A percentile compares a stretch with the other conserved stretches of the same genome.
phyloP scores from a whole-genome alignment of 35 echinoderm and acorn worm genomes.

The Eucidaris tribuloides region DNA sequence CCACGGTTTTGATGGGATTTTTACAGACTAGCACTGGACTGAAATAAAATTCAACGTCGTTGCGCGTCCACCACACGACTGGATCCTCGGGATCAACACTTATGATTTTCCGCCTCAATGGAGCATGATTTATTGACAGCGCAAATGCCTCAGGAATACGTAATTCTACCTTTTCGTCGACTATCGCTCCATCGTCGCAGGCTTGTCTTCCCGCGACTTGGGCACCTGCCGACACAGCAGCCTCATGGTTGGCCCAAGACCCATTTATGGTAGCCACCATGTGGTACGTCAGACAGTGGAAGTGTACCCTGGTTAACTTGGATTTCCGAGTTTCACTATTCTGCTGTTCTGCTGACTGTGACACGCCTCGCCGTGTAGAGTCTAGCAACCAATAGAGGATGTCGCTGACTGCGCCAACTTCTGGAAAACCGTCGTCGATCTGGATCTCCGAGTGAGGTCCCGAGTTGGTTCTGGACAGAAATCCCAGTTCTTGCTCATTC shows the following conservation, averaged over 20 bases:
- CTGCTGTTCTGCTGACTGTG: not conserved
- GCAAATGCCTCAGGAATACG: constrained; percentile 64
- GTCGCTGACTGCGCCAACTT: constrained; percentile 80
- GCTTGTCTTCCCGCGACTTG: constrained; percentile 74
- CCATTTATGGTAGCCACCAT: constrained; percentile 67
- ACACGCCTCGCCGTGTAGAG: constrained; percentile 8
- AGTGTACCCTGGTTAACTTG: constrained; percentile 76
- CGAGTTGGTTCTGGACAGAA: constrained; percentile 59
- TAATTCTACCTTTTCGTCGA: constrained; percentile 65
- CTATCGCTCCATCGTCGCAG: constrained; percentile 51
- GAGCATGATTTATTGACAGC: constrained; percentile 63
- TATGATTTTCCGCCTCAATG: constrained; percentile 22
- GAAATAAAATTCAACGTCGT: constrained; percentile 74
- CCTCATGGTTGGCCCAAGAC: constrained; percentile 65
- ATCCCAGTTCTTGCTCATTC: constrained; percentile 91
- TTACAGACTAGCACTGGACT: constrained; percentile 96
- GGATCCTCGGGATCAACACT: constrained; percentile 65
- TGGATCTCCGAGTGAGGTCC: constrained; percentile 51
- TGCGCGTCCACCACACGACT: constrained; percentile 49
- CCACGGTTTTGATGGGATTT: constrained; percentile 83
- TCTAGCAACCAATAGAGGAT: constrained; percentile 73
- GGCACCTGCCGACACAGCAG: constrained; percentile 74
- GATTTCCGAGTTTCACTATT: not conserved
- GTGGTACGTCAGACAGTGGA: constrained; percentile 87
- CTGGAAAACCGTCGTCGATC: constrained; percentile 56